Percentiles rank a stretch among this genome's conserved stretches.
phyloP scores from a whole-genome alignment of 2,113 vertebrate genomes.

The Perognathus longimembris region DNA sequence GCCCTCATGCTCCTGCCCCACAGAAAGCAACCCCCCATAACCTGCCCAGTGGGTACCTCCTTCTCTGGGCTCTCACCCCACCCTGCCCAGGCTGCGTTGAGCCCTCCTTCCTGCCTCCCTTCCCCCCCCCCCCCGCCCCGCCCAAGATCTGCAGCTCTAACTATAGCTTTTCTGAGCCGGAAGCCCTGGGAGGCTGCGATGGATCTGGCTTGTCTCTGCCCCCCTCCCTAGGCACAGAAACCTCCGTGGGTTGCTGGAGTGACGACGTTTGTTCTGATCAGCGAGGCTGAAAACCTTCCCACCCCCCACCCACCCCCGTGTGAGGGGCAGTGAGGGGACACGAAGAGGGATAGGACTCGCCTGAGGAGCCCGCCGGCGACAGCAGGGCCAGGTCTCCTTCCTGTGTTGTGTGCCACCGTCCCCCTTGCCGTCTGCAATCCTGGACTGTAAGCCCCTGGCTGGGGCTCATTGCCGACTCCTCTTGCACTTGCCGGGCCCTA shows the following conservation, averaged over 20 bases:
- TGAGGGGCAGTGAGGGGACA: neutral
- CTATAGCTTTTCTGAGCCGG: fast-evolving
- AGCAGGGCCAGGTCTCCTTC: neutral
- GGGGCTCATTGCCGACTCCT: neutral
- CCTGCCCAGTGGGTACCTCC: neutral
- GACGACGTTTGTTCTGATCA: fast-evolving
- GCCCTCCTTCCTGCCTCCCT: neutral
- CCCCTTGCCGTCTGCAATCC: neutral
- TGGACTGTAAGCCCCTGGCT: neutral
- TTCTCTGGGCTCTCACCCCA: neutral
- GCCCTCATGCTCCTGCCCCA: neutral
- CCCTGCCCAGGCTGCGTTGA: neutral
- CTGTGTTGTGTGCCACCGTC: neutral
- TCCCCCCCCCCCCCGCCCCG: too few relatives aligned
- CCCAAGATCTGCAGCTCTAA: neutral
- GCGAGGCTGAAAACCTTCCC: neutral
- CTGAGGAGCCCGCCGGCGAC: neutral
- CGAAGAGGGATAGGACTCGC: constrained; percentile 18
- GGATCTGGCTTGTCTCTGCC: neutral
- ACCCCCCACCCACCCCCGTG: too few relatives aligned
- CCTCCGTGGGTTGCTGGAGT: neutral
- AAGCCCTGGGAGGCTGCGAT: neutral
- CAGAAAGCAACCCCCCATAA: neutral
- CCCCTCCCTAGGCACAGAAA: neutral
- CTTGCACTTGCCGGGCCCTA: neutral